Base-by-base conservation (phyloP, 2,113 vertebrate species). In the Scomber colias region DNA sequence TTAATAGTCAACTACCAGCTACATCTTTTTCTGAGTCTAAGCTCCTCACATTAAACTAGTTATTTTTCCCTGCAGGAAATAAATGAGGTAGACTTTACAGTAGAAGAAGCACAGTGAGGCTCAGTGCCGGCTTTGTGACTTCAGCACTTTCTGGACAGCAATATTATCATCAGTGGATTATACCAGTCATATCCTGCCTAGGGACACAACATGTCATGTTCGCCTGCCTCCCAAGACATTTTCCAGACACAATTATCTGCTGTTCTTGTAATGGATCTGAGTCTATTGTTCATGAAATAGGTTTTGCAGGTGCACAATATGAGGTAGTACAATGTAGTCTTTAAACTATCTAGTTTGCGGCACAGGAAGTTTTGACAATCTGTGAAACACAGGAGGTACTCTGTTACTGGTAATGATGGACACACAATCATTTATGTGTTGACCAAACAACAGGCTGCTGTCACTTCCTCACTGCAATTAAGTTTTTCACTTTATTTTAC, bases 51-150 rank as follows among this genome's bases (percentile, higher is more conserved):
- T 73, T 76, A 55, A 77, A 71, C 10, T 14, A 11, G 27, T 21
- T 59, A 62, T 72, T 78, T 59, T 24, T 83, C 53, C 60, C 81
- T 72, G 76, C 64, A 71, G 73, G 68, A 79, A 57, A 64, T 40
- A 74, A 79, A 44, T 73, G 51, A 61, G 40, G 46, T 44, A 21
- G 53, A 71, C 24, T 53, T 83, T 62, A 50, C 54, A 63, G 14
- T 45, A 56, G 69, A 79, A 27, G 50, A 19, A 55, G 56, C 75
- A 31, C 63, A 81, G 48, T 51, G 17, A 55, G 46, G 46, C 24
- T 88, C 12, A 59, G 46, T 60, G 74, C 44, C 67, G 50, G 12
- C 40, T 57, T 73, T 11, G 62, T 73, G 46, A 48, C 12, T 35
- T 13, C 13, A 55, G 60, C 6, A 1, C 44, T 71, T 15, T 45